Conservation (phyloP, 1,140 invertebrate species). For the Stratiolaelaps scimitus region DNA sequence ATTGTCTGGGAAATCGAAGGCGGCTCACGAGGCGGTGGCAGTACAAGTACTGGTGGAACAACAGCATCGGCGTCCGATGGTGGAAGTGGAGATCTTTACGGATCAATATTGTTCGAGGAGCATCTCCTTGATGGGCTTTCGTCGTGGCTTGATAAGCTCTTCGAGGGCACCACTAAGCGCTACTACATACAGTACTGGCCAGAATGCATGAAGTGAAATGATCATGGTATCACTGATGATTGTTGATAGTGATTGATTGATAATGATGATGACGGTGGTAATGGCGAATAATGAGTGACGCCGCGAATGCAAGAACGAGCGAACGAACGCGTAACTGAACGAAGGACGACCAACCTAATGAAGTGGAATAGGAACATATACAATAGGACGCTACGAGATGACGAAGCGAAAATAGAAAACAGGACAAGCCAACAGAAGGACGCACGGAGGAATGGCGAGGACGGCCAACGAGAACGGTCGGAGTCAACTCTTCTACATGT, state of each 20-base stretch:
- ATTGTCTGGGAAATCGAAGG: background rate
- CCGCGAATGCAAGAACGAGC: background rate
- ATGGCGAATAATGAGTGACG: too few species aligned
- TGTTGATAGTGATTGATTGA: too few species aligned
- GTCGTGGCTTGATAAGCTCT: conserved; percentile 90
- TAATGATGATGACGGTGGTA: too few species aligned
- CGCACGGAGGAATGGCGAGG: too few species aligned
- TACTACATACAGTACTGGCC: conserved; percentile 97
- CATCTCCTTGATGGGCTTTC: conserved; percentile 76
- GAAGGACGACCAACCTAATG: background rate
- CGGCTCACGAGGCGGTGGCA: conserved; percentile 28
- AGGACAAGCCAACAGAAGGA: too few species aligned
- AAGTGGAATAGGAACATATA: too few species aligned
- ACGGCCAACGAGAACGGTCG: too few species aligned
- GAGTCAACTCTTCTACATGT: too few species aligned
- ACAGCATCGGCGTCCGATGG: conserved; percentile 29
- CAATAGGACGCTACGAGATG: too few species aligned
- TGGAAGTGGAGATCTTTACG: conserved; percentile 29
- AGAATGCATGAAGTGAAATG: conserved; percentile 45
- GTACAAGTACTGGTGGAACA: conserved; percentile 8
- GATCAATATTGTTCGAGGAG: conserved; percentile 44
- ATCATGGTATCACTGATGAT: too few species aligned
- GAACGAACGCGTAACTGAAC: background rate
- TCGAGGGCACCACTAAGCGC: conserved; percentile 83
- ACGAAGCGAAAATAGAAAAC: too few species aligned